Evolutionary conservation across 2,888 invertebrate genomes (phyloP).

Genomic region (Elgonia sp.): DNA sequence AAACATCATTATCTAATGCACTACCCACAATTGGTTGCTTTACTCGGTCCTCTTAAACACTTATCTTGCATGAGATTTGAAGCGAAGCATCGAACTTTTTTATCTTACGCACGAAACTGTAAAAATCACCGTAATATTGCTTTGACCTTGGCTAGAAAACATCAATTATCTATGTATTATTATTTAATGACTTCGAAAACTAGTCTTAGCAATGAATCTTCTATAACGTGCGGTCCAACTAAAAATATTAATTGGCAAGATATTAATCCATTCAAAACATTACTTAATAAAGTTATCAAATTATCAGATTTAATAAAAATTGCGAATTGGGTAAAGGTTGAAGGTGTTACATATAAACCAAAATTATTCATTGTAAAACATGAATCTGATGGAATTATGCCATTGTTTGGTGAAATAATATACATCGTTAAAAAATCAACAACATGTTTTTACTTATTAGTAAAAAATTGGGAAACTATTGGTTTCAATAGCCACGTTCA

Average conservation of each 20-base stretch:
- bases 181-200: too few species aligned
- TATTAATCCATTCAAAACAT: too few species aligned
- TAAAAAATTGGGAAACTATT: background rate
- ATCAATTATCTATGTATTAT: background rate
- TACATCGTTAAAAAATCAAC: background rate
- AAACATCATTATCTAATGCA: slow-evolving; percentile 48
- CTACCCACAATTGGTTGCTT: slow-evolving; percentile 24
- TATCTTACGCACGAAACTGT: slow-evolving; percentile 37
- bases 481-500: background rate
- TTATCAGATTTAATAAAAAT: too few species aligned
- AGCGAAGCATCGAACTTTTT: slow-evolving; percentile 30
- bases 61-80: slow-evolving; percentile 42
- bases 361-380: background rate
- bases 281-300: too few species aligned
- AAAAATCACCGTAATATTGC: slow-evolving; percentile 26
- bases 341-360: background rate
- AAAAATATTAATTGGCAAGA: too few species aligned
- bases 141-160: slow-evolving; percentile 2
- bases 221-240: too few species aligned
- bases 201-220: too few species aligned
- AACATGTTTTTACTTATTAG: background rate
- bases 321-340: too few species aligned
- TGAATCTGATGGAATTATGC: background rate
- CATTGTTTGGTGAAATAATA: background rate
- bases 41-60: slow-evolving; percentile 27